phyloP scores from a whole-genome alignment of 2,113 vertebrate genomes.

The Lathamus discolor region DNA sequence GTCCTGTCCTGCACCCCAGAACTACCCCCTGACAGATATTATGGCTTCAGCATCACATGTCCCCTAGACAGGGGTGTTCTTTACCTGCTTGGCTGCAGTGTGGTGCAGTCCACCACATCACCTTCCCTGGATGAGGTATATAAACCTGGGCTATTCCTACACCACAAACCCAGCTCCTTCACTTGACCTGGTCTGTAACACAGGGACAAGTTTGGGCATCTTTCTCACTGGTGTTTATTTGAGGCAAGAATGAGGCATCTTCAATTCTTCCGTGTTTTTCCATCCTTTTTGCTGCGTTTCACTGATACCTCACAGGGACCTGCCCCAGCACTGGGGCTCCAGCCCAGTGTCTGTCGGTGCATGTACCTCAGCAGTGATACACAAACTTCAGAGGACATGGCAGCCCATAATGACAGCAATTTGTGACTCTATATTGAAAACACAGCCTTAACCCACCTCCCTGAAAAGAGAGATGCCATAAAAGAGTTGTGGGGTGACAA shows the following conservation, averaged over 20 bases:
- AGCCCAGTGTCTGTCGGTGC: fast-evolving
- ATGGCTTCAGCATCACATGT: background rate
- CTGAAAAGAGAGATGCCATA: background rate
- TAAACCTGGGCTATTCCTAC: background rate
- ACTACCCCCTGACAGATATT: background rate
- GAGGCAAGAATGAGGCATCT: background rate
- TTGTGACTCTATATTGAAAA: background rate
- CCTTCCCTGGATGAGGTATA: background rate
- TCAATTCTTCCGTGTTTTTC: background rate
- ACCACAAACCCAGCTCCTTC: background rate
- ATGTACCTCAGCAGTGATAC: fast-evolving
- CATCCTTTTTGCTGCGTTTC: background rate
- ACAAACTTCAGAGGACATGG: background rate
- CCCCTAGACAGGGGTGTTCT: background rate
- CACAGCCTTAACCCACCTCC: background rate
- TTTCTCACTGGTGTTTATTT: background rate
- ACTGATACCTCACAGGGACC: background rate
- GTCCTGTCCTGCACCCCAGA: background rate
- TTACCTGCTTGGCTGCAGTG: background rate
- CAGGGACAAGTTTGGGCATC: background rate
- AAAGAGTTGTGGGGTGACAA: background rate
- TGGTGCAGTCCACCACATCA: background rate
- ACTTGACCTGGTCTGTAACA: background rate
- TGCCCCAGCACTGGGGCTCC: background rate
- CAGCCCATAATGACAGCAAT: fast-evolving